Percentiles rank a stretch among this genome's conserved stretches.
These are phyloP conservation scores for Ephialtes manifestator DNA, from an alignment of 2,888 invertebrate species.

Conservation along the genomic window DNA sequence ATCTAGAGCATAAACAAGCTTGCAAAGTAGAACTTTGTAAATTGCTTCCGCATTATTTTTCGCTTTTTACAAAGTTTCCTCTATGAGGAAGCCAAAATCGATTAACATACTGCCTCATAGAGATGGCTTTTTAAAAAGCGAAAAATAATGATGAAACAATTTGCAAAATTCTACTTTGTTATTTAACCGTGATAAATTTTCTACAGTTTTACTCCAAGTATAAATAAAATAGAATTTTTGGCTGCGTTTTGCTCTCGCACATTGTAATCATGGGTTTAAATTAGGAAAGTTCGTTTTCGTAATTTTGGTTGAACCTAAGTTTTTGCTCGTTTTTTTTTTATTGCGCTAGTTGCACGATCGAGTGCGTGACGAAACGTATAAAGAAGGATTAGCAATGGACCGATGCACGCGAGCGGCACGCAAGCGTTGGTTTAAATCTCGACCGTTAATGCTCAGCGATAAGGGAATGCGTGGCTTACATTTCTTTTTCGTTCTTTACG, in stretches of 20 bases:
- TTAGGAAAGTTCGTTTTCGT: not conserved
- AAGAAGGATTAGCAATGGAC: conserved; percentile 61
- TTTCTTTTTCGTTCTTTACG: conserved; percentile 53
- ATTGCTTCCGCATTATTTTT: no score
- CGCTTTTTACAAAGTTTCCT: no score
- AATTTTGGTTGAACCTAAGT: not conserved
- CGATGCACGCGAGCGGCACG: conserved; percentile 53
- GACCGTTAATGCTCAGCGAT: conserved; percentile 68
- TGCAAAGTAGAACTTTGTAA: no score
- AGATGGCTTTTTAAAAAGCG: no score
- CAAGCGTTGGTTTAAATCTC: conserved; percentile 62
- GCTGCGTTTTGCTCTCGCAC: not conserved
- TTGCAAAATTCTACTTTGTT: no score
- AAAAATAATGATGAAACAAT: no score
- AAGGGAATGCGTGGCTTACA: conserved; percentile 63
- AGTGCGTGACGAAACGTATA: conserved; percentile 63
- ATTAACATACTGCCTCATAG: no score
- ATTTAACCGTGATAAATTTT: no score
- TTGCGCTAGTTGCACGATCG: conserved; percentile 26
- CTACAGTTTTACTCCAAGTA: no score
- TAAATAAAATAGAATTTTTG: not conserved
- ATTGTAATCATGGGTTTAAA: not conserved
- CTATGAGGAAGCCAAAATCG: no score
- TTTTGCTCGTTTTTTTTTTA: not conserved
- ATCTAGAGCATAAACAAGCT: no score